Percentiles rank a stretch among this genome's conserved stretches.
Conservation (phyloP, 2,888 invertebrate genomes). For the Eupithecia vulgata region DNA sequence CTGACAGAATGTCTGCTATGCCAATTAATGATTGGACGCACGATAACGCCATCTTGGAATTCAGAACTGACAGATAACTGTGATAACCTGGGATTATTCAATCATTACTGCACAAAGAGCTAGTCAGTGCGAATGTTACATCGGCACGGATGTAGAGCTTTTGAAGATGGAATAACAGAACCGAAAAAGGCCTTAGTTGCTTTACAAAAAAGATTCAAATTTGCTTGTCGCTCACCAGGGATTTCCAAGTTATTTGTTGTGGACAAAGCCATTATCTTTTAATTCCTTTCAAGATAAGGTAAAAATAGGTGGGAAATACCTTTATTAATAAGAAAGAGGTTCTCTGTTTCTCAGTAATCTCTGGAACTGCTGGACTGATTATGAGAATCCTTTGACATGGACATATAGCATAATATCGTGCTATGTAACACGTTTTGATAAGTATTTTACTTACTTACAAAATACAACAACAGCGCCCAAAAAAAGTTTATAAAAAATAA, state of each 20-base stretch:
- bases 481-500: no score
- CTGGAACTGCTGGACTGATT: slow-evolving; percentile 5
- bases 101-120: not conserved
- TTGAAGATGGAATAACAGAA: not conserved
- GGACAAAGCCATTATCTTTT: not conserved
- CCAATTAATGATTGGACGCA: not conserved
- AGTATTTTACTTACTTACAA: not conserved
- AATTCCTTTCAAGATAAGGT: not conserved
- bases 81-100: not conserved
- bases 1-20: not conserved
- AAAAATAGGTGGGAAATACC: not conserved
- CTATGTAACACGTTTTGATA: not conserved
- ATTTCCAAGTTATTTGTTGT: not conserved
- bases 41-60: not conserved
- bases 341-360: not conserved
- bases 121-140: not conserved
- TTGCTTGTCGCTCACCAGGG: not conserved
- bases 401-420: not conserved
- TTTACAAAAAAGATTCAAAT: not conserved
- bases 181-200: not conserved
- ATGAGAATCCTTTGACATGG: not conserved
- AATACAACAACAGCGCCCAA: no score
- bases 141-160: not conserved
- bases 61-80: not conserved
- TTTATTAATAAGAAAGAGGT: not conserved